Base-by-base conservation (phyloP, 2,888 invertebrate genomes). In the Argyresthia goedartella region DNA sequence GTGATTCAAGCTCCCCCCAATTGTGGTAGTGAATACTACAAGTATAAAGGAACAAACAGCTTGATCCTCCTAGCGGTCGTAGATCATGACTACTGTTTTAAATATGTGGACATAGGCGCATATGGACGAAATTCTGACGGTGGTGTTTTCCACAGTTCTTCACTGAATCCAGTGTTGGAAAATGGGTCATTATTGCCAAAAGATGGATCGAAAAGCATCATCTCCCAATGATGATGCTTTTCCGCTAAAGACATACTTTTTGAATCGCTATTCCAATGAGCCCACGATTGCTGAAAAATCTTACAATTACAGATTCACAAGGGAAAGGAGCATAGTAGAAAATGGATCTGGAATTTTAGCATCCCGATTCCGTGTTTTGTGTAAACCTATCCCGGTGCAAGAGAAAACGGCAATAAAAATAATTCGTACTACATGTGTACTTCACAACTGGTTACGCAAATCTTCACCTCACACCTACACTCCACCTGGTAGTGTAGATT, bases 361-460 rank as follows among this genome's bases (percentile, higher is more conserved):
- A 44, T 52, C 53, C 48, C 51, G 56, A 15, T 59, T 60, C 51
- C 52, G 58, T 55, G 52, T 58, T 49, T 59, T 57, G 51, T 44
- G 52, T 54, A 57, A 41, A 49, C 50, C 54, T 15, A 13, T 56
- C 9, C 51, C 54, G 8, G 39, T 41, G 14, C 33, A 34, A 25
- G 52, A 52, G 8, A 49, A 52, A 6, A 55, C 44, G 43, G 51
- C 52, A 36, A 51, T 51, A 8, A 55, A 51, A 35, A 55, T 60
- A 45, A 54, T 58, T 9, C 56, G 50, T 44, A 52, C 59, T 13
- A 54, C 53, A 48, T 57, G 57, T 51, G 54, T 58, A 51, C 15
- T 60, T 43, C 62, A 62, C 49, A 62, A 62, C 48, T 62, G 59
- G 59, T 41, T 54, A 10, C 53, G 60, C 52, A 55, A 58, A 55